Evolutionary conservation across 2,797 vertebrate species (phyloP), one percentile per base, ranked within the genome.

Genomic region (Clamator glandarius): DNA sequence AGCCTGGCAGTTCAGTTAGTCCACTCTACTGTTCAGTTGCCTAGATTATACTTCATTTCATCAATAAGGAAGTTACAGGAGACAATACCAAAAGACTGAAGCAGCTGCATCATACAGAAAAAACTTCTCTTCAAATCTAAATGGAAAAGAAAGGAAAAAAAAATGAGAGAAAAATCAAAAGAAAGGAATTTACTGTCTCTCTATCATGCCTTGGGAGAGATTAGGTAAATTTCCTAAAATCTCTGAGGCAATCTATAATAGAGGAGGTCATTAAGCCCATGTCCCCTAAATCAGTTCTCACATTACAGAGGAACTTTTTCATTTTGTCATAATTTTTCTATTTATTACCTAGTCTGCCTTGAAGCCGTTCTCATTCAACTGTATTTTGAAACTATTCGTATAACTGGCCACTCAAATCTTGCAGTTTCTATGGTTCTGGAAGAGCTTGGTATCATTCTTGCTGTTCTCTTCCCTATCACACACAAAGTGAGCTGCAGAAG

Each of bases 401-500:
- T 73, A 94, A 64, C 93, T 82, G 50, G 96, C 69, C 94, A 83
- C 54, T 84, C 77, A 24, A 70, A 64, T 35, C 84, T 74, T 48
- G 59, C 51, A 4, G 78, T 94, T 95, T 97, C 97, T 90, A 92
- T 6, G 79, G 93, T 90, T 82, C 77, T 89, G 54, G 75, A 94
- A 89, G 90, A 83, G 77, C 36, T 54, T 75, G 78, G n/a, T 46
- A 23, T 95, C 89, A 92, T 94, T 95, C 95, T 87, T 90, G n/a
- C 88, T 82, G 68, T 78, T 89, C 62, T 87, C 89, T 95, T 96
- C 69, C 78, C 58, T 90, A 58, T 93, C 59, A 93, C 54, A 88
- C 76, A 86, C 82, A 64, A 84, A 93, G 79, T 95, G 96, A 97
- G 91, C 95, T 89, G 87, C 85, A 95, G 96, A 84, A 93, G 87